Evolutionary conservation across 2,888 invertebrate species (phyloP).

Genomic region (Gymnosoma rotundatum): DNA sequence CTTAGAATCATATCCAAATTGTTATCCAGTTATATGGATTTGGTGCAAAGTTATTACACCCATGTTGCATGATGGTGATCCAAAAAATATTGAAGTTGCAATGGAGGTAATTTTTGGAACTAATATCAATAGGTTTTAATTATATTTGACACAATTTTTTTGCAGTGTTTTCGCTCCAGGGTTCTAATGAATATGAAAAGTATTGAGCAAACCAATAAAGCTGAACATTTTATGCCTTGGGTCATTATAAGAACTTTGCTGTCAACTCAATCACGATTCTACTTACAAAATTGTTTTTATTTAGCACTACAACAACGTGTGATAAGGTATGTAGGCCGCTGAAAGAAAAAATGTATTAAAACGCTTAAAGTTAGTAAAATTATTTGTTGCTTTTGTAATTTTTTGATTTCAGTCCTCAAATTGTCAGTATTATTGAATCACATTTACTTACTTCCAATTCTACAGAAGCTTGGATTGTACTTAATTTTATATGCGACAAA

Average conservation of each 20-base stretch:
- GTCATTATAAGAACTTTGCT: slow-evolving; percentile 78
- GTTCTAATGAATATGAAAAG: slow-evolving; percentile 79
- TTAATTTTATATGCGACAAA: slow-evolving; percentile 80
- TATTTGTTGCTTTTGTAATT: not conserved
- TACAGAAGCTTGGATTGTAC: slow-evolving; percentile 81
- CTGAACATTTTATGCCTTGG: slow-evolving; percentile 81
- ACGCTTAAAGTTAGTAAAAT: not conserved
- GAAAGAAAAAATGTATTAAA: not conserved
- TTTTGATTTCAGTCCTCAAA: slow-evolving; percentile 73
- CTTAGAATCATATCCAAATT: slow-evolving; percentile 77
- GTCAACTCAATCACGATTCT: slow-evolving; percentile 77
- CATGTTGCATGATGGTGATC: slow-evolving; percentile 78
- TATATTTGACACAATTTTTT: not conserved
- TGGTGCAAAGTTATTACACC: slow-evolving; percentile 80
- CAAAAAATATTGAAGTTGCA: slow-evolving; percentile 77
- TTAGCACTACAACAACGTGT: slow-evolving; percentile 73
- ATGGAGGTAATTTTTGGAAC: slow-evolving; percentile 73
- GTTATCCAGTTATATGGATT: slow-evolving; percentile 79
- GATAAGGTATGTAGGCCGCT: slow-evolving; percentile 70
- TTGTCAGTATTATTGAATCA: slow-evolving; percentile 79
- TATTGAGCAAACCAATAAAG: slow-evolving; percentile 79
- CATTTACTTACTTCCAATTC: slow-evolving; percentile 80
- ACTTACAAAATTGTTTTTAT: slow-evolving; percentile 77
- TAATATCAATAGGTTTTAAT: not conserved
- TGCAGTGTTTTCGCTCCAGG: slow-evolving; percentile 78